Conservation (phyloP, 2,888 invertebrate genomes). For the Antitype chi region DNA sequence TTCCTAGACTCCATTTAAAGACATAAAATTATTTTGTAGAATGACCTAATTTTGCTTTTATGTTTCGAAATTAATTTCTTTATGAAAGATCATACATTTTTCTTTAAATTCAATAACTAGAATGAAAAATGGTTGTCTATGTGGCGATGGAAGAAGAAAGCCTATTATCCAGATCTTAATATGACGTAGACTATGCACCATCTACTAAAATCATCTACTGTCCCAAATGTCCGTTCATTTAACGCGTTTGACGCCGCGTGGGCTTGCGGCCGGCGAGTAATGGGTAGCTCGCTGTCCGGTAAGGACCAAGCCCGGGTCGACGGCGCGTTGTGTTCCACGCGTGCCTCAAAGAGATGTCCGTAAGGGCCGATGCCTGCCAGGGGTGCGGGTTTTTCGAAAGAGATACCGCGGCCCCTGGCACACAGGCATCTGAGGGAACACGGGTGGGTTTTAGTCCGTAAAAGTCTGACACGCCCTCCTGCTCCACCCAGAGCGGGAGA, state of each 20-base stretch:
- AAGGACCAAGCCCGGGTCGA: too few species aligned
- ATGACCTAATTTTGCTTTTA: not conserved
- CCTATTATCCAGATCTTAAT: not conserved
- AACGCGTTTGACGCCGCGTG: not conserved
- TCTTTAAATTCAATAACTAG: not conserved
- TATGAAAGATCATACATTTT: not conserved
- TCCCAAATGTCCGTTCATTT: not conserved
- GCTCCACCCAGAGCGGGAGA: too few species aligned
- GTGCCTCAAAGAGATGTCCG: too few species aligned
- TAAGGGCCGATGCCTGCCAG: too few species aligned
- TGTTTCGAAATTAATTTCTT: not conserved
- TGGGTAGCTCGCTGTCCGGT: too few species aligned
- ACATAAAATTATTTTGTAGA: not conserved
- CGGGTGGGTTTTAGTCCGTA: too few species aligned
- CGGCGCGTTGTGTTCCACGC: too few species aligned
- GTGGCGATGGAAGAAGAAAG: not conserved
- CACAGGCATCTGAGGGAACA: too few species aligned
- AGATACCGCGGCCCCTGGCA: too few species aligned
- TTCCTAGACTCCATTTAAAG: not conserved
- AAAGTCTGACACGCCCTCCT: too few species aligned
- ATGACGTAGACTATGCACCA: not conserved
- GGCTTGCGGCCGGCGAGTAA: too few species aligned
- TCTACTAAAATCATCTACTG: not conserved
- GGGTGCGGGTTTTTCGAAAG: too few species aligned
- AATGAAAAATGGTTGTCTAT: not conserved